These are phyloP conservation scores for Chymomyza amoena DNA, from an alignment of 2,888 invertebrate genomes.

Conservation along the genomic window DNA sequence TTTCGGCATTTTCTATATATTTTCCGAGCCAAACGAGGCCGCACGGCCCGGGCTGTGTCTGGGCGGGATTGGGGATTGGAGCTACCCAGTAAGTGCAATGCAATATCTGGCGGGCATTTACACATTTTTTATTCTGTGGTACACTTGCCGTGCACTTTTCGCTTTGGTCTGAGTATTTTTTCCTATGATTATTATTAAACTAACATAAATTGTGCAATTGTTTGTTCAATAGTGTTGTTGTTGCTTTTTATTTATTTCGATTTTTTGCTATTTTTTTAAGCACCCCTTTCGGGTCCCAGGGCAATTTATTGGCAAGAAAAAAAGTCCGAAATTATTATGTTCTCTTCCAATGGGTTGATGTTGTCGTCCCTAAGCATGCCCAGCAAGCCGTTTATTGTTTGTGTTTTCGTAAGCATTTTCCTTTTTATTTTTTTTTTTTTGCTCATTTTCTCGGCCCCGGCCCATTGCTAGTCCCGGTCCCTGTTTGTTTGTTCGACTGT, in stretches of 20 bases:
- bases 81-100: not conserved
- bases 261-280: constrained; percentile 1
- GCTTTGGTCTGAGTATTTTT: constrained; percentile 11
- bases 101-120: constrained; percentile 38
- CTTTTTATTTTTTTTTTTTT: constrained; percentile 11
- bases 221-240: constrained; percentile 59
- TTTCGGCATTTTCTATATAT: constrained; percentile 15
- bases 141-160: constrained; percentile 48
- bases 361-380: not conserved
- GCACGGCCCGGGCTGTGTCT: not conserved
- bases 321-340: constrained; percentile 50
- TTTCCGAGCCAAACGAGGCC: constrained; percentile 33
- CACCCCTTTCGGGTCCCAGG: constrained; percentile 12
- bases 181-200: constrained; percentile 53
- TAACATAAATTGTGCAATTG: constrained; percentile 58
- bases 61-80: not conserved
- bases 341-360: constrained; percentile 23
- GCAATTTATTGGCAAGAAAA: constrained; percentile 38
- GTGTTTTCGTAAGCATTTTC: constrained; percentile 59
- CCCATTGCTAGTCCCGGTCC: no score
- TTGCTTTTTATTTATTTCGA: constrained; percentile 38
- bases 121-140: constrained; percentile 32
- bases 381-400: constrained; percentile 27
- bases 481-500: constrained; percentile 57
- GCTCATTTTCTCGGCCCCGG: not conserved